Percentiles rank a stretch among this genome's conserved stretches.
These are phyloP conservation scores for Hesperophylax magnus DNA, from an alignment of 1,140 invertebrate genomes.

Conservation along the genomic window DNA sequence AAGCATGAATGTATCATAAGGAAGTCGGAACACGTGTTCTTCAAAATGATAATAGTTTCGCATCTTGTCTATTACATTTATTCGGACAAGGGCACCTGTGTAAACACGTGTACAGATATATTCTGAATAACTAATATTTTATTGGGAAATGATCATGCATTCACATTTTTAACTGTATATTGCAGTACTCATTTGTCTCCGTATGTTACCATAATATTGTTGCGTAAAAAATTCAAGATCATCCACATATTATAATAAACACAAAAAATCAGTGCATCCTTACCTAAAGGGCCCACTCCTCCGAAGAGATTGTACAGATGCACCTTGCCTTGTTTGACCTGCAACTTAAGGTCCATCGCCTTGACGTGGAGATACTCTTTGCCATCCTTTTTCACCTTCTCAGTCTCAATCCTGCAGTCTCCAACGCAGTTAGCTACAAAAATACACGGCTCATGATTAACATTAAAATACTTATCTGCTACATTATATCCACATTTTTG, in stretches of 20 bases:
- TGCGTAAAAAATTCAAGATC: too few relatives aligned
- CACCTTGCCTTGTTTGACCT: constrained; percentile 71
- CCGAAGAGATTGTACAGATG: constrained; percentile 76
- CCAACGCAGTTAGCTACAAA: constrained; percentile 70
- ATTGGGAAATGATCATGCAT: too few relatives aligned
- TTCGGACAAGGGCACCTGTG: too few relatives aligned
- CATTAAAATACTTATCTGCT: constrained; percentile 34
- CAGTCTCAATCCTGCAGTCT: constrained; percentile 67
- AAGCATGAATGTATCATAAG: too few relatives aligned
- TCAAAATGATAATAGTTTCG: too few relatives aligned
- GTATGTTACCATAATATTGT: too few relatives aligned
- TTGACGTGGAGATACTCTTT: constrained; percentile 70
- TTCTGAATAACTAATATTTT: too few relatives aligned
- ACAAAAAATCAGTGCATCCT: neutral
- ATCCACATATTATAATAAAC: neutral
- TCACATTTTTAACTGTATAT: too few relatives aligned
- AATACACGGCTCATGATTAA: constrained; percentile 40
- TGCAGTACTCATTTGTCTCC: too few relatives aligned
- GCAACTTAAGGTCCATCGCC: constrained; percentile 71
- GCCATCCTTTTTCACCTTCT: constrained; percentile 63
- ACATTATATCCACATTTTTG: neutral
- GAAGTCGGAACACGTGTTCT: too few relatives aligned
- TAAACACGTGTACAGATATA: too few relatives aligned
- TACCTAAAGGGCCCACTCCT: constrained; percentile 71
- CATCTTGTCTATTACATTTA: too few relatives aligned